Base-by-base conservation (phyloP, 2,113 vertebrate species). In the Gallinago paraguaiae region DNA sequence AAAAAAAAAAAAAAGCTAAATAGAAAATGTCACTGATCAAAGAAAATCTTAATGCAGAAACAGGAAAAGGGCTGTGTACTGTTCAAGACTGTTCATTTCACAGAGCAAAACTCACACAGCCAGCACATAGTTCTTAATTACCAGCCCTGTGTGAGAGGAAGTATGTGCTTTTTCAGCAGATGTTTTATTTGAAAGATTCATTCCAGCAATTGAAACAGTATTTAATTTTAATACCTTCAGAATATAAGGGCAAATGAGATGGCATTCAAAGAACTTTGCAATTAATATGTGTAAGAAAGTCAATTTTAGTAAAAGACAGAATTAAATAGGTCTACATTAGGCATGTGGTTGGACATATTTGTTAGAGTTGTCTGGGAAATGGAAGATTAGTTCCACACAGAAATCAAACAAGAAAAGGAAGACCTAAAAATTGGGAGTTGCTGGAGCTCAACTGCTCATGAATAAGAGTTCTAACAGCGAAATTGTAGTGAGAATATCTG, bases 211-310 rank as follows among this genome's bases (percentile, higher is more conserved):
- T 72, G 39, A 82, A 91, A 57, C 6, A 37, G 10, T 18, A 45
- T 75, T 89, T 81, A 59, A 64, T 84, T 92, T 95, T 78, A 37
- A 81, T 83, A 56, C 7, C 16, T 79, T 87, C 41, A 48, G 59
- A 89, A 69, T 1, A 0, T 41, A 76, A 89, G 45, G 28, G 15
- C 3, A 33, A 20, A 57, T 76, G 37, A 30, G 3, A 45, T 30
- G 33, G 7, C 28, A 65, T 37, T 85, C 41, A 82, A 84, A 69
- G 24, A 65, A 69, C 3, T 65, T 45, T 69, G 22, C 7, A 1
- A 82, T 81, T 75, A 72, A 57, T n/a, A 78, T 4, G 4, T 65
- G 8, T 56, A 68, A 92, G 31, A 74, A 14, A 51, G 15, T 84
- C 9, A 60, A n/a, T 79, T 75, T 72, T 57, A 54, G 24, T 50